Evolutionary conservation across 2,113 vertebrate genomes (phyloP), one percentile per base, ranked within the genome.

Genomic region (Aspiorhynchus laticeps): DNA sequence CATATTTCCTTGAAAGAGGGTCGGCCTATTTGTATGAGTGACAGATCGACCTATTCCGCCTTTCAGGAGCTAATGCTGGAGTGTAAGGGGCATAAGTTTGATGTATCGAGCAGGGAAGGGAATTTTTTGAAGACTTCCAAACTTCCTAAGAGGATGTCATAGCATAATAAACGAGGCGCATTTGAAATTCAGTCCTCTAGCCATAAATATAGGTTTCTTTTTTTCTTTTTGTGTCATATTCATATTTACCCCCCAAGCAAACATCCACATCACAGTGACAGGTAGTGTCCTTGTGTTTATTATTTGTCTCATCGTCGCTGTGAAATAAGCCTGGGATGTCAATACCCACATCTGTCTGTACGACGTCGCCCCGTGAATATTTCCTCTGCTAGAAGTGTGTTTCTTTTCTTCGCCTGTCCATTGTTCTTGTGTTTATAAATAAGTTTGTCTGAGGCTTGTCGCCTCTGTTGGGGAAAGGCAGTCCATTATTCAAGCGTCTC

Each of bases 361-460:
- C 11, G 21, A 7, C n/a, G 8, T 83, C 43, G 11, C 43, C 81
- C 65, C 2, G 17, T 83, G 65, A 71, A 83, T 83, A 53, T 71
- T 71, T 71, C 24, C 82, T 74, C 19, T 2, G 21, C 48, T 41
- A 21, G n/a, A 48, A 67, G n/a, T 26, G 19, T n/a, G 21, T n/a
- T 74, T 41, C 48, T 59, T 84, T 74, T 84, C 82, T 84, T 59
- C 12, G 0, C 46, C 43, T 17, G 46, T 74, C 31, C 69, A 84
- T 84, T 84, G 67, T 84, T 84, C 67, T 73, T 8, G 21, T 56
- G 67, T 84, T 84, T 74, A 84, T 84, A 59, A 84, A 84, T 84
- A 84, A 41, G 67, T 84, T 84, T 84, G 67, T 74, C 46, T 73
- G 31, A 71, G 14, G 24, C 69, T 84, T 73, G 82, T 84, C 48